These are phyloP conservation scores for Ophion ventricosus DNA, from an alignment of 2,888 invertebrate genomes.

Conservation along the genomic window DNA sequence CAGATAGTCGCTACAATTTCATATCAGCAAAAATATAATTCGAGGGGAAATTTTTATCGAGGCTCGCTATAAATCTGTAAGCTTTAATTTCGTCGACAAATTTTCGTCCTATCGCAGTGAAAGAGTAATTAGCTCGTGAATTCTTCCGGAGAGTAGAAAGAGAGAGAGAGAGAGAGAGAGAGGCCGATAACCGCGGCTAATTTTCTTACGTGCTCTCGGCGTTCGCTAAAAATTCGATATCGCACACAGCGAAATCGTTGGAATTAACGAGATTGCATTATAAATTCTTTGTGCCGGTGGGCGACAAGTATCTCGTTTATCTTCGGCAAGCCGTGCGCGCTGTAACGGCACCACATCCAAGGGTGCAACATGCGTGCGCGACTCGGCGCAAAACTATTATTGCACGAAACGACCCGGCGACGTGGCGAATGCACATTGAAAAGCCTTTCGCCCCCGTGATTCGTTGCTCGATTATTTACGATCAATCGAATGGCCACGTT, in stretches of 20 bases:
- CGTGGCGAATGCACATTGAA: conserved; percentile 50
- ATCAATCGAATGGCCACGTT: conserved; percentile 52
- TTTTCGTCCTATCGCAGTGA: not conserved
- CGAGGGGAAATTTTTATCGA: not conserved
- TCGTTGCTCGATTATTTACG: conserved; percentile 61
- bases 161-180: conserved; percentile 3
- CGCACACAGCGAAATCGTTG: conserved; percentile 40
- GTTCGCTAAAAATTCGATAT: conserved; percentile 31
- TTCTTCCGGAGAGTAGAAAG: not conserved
- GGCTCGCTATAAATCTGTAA: not conserved
- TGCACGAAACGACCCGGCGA: conserved; percentile 18
- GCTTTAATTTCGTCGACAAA: not conserved
- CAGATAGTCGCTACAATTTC: not conserved
- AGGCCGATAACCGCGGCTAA: conserved; percentile 46
- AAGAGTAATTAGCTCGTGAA: conserved; percentile 38
- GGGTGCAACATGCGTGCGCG: conserved; percentile 42
- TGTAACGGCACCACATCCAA: conserved; percentile 62
- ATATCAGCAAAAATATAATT: not conserved
- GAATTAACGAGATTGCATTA: conserved; percentile 64
- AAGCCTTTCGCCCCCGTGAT: conserved; percentile 57
- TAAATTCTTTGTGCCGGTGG: conserved; percentile 61
- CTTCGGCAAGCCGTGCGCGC: conserved; percentile 35
- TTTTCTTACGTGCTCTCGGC: conserved; percentile 18
- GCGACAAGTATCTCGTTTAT: conserved; percentile 52
- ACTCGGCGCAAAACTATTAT: conserved; percentile 12